These are phyloP conservation scores for Gymnorhina tibicen DNA, from an alignment of 2,113 vertebrate species.

Conservation along the genomic window DNA sequence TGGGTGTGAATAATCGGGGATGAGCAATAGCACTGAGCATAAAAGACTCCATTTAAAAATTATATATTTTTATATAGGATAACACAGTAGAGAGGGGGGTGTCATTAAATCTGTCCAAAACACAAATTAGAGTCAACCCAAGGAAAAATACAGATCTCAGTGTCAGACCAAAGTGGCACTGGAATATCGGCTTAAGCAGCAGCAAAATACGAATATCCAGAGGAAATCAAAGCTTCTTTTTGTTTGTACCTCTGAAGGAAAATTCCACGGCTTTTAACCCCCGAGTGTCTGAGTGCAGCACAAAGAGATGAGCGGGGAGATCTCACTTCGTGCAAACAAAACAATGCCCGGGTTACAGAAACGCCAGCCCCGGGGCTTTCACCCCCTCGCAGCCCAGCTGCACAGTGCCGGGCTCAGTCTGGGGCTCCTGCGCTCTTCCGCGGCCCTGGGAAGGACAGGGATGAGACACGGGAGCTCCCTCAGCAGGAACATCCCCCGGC, in stretches of 20 bases:
- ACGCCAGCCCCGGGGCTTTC: background rate
- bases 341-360: background rate
- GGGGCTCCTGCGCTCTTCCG: too few species aligned
- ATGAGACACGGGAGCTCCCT: background rate
- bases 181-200: background rate
- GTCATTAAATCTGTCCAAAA: background rate
- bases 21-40: background rate
- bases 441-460: background rate
- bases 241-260: background rate
- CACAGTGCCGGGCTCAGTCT: background rate
- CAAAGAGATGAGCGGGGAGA: background rate
- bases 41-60: background rate
- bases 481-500: background rate
- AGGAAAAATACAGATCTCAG: rapidly evolving
- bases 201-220: background rate
- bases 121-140: background rate
- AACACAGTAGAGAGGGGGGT: background rate
- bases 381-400: background rate
- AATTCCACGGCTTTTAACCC: background rate
- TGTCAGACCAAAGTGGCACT: background rate
- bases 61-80: background rate
- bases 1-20: background rate
- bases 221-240: background rate
- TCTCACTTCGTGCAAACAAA: background rate
- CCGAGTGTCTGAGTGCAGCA: background rate